These are phyloP conservation scores for Hirundo rustica DNA, from an alignment of 2,797 vertebrate species.

Conservation along the genomic window DNA sequence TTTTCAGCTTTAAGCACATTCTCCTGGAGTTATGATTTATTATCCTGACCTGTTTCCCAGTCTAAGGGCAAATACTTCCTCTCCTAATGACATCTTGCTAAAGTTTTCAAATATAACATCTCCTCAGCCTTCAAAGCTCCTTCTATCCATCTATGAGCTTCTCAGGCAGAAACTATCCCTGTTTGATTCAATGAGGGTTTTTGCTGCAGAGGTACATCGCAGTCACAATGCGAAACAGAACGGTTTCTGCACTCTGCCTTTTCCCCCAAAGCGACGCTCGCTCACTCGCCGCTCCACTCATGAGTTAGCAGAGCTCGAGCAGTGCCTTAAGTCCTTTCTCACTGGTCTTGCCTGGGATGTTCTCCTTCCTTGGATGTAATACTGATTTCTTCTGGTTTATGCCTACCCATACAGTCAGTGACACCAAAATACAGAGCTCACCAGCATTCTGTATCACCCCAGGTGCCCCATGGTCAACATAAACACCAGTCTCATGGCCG, in stretches of 20 bases:
- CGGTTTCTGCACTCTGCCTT: not conserved
- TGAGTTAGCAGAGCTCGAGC: not conserved
- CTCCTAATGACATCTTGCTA: not conserved
- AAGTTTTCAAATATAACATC: conserved; percentile 22
- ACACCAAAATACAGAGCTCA: not conserved
- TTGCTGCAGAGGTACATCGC: not conserved
- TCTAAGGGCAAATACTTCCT: conserved; percentile 22
- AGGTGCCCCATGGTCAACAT: fast-evolving
- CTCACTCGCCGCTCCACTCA: fast-evolving
- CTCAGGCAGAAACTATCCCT: not conserved
- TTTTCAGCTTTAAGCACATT: not conserved
- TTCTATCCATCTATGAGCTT: not conserved
- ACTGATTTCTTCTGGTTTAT: not conserved
- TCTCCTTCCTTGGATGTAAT: not conserved
- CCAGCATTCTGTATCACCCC: not conserved
- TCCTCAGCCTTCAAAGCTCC: not conserved
- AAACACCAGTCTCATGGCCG: fast-evolving
- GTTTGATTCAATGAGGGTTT: not conserved
- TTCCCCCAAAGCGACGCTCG: not conserved
- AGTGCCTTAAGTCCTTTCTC: not conserved
- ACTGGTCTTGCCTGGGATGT: not conserved
- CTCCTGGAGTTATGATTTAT: conserved; percentile 10
- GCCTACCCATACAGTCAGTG: not conserved
- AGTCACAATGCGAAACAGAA: not conserved
- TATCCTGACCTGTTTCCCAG: not conserved